Evolutionary conservation across 2,888 invertebrate genomes (phyloP).

Genomic region (Aleiodes testaceus): DNA sequence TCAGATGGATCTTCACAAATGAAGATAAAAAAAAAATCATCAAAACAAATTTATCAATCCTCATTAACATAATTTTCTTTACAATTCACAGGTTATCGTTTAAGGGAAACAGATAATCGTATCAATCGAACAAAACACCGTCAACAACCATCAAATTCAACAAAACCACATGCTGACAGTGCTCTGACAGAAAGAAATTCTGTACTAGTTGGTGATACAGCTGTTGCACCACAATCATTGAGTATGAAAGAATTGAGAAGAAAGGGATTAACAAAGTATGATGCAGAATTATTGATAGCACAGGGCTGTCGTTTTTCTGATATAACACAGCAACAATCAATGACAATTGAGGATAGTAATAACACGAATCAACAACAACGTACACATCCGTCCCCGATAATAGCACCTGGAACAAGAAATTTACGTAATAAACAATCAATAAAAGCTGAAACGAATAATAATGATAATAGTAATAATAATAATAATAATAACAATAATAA

Average conservation of each 20-base stretch:
- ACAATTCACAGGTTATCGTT: constrained; percentile 82
- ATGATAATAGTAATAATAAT: constrained; percentile 54
- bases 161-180: constrained; percentile 65
- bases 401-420: constrained; percentile 64
- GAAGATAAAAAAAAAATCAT: not conserved
- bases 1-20: not conserved
- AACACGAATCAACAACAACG: constrained; percentile 48
- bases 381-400: constrained; percentile 61
- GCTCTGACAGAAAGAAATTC: constrained; percentile 67
- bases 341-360: constrained; percentile 56
- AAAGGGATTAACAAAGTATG: constrained; percentile 90
- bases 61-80: not conserved
- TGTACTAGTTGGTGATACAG: constrained; percentile 63
- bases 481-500: constrained; percentile 53
- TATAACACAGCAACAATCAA: constrained; percentile 72
- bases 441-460: constrained; percentile 55
- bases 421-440: constrained; percentile 69
- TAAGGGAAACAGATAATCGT: constrained; percentile 95
- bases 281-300: constrained; percentile 89
- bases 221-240: constrained; percentile 78
- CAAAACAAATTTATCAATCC: not conserved
- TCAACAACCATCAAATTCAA: constrained; percentile 64
- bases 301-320: constrained; percentile 85
- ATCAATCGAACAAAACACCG: constrained; percentile 87
- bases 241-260: constrained; percentile 89